A percentile compares a stretch with the other conserved stretches of the same genome.
phyloP scores from a whole-genome alignment of 1,140 invertebrate genomes.

The Drosophila sp. region DNA sequence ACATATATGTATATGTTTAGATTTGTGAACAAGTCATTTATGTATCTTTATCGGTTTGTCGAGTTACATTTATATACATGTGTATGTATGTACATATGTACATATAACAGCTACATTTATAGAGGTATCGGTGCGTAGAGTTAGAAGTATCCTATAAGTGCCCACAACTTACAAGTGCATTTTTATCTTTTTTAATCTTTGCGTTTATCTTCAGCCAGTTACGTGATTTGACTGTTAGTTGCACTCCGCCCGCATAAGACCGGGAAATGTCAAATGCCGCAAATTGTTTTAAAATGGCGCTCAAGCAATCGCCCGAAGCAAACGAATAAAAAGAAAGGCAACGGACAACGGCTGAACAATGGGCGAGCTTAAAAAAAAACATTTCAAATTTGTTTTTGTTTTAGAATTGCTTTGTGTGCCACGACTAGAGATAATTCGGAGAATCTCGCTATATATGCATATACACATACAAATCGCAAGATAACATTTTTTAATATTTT shows the following conservation, averaged over 20 bases:
- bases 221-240: conserved; percentile 44
- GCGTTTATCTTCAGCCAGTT: conserved; percentile 28
- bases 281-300: conserved; percentile 16
- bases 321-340: neutral
- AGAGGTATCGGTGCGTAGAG: neutral
- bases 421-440: too few relatives aligned
- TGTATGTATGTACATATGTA: neutral
- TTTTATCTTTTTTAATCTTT: neutral
- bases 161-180: too few relatives aligned
- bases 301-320: neutral
- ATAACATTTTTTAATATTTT: too few relatives aligned
- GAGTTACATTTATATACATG: neutral
- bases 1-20: too few relatives aligned
- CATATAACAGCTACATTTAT: too few relatives aligned
- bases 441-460: too few relatives aligned
- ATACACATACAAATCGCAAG: too few relatives aligned
- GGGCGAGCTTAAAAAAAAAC: conserved; percentile 20
- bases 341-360: conserved; percentile 15
- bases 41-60: conserved; percentile 15
- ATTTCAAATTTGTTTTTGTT: too few relatives aligned
- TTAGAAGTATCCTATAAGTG: too few relatives aligned
- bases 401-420: too few relatives aligned
- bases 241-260: conserved; percentile 13
- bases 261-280: conserved; percentile 57
- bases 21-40: neutral